Evolutionary conservation across 2,113 vertebrate species (phyloP), one percentile per base, ranked within the genome.

Genomic region (Struthio camelus): DNA sequence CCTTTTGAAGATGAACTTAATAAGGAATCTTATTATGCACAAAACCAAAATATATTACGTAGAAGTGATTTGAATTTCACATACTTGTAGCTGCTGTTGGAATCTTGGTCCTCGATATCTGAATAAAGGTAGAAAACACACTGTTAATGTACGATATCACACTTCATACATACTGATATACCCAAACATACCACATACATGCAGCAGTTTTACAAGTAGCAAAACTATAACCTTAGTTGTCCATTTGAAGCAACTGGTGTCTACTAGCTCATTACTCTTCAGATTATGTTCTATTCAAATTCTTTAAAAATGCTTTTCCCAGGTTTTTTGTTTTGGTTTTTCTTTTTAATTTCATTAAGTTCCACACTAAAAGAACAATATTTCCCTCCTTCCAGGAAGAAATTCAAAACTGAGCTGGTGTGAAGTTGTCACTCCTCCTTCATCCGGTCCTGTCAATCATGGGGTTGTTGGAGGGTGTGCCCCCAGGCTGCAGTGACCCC

Each of bases 1-100:
- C 11, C 25, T 90, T 94, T 89, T 61, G 93, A 87, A 80, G 73
- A 88, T 83, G 40, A 85, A 82, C 22, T 71, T 91, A 79, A 69
- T 85, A 90, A 85, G 66, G 9, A 38, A 76, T 84, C 38, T 72
- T 62, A 84, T 81, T 91, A 94, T 82, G 40, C 30, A 89, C 82
- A 86, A 93, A 90, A 97, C 48, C 38, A 94, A 89, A 28, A 20
- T 88, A 75, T 80, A n/a, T 84, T 85, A 90, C 48, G 23, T 28
- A 72, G 13, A 70, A 71, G 34, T 59, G 67, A 83, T 53, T 87
- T 95, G 65, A 78, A 85, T 90, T 93, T 95, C 48, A 92, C 24
- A 14, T 78, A 32, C 86, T 54, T 94, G 51, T 84, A 70, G 18
- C 13, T 78, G 15, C 22, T 61, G 8, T 38, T 70, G 54, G n/a